Evolutionary conservation across 2,888 invertebrate species (phyloP), one percentile per base, ranked within the genome.

Genomic region (Lasioglossum calceatum): DNA sequence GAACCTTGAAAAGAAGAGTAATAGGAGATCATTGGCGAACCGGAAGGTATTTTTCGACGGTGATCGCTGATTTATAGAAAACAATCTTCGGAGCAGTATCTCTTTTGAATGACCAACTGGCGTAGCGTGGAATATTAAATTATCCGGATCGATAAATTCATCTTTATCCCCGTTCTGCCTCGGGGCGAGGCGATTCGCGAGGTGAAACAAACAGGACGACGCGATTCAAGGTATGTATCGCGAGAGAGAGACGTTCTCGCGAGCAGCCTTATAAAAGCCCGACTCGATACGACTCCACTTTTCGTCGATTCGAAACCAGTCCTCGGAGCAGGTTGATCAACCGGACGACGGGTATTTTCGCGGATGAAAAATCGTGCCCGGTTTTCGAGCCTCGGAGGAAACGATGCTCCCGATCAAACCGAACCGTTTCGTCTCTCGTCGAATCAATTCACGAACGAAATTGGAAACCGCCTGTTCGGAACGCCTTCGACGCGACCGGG

Each of bases 251-350:
- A 50, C 78, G 79, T n/a, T 27, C 32, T 71, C 71, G 81, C 67
- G 67, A 14, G 50, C 71, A 74, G 73, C 71, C 79, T n/a, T 77
- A 79, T 85, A 82, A 87, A 87, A 80, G 77, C 77, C 19, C 64
- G 36, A 32, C 54, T 58, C 72, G 32, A 71, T 82, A 86, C 77
- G 82, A 75, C 76, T 77, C 80, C n/a, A 82, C 82, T 87, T 87
- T 86, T 87, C 87, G 87, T 77, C 77, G 82, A 74, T 70, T 77
- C 77, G 79, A 83, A 87, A 87, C 87, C 87, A 87, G 87, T 87
- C 81, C n/a, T 76, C 23, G 54, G 50, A 71, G 76, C 73, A 82
- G 74, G 78, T 74, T 50, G 82, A 79, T 83, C 81, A 73, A 67
- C 67, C 44, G 44, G 54, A 42, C 71, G n/a, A 67, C 70, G 64